Percentiles rank a stretch among this genome's conserved stretches.
Conservation (phyloP, 1,140 invertebrate species). For the Formica selysi region DNA sequence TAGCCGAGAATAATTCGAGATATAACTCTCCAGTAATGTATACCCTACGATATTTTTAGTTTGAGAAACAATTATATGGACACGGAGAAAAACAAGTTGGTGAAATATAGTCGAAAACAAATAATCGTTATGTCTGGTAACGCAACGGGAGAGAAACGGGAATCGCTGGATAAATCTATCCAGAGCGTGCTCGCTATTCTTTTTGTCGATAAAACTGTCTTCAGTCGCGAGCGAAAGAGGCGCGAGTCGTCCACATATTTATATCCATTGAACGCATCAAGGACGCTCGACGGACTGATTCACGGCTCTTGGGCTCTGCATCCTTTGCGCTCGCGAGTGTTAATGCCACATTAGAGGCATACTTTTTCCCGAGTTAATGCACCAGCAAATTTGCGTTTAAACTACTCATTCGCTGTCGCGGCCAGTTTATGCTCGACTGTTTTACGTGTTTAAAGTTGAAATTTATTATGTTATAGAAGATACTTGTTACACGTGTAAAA, state of each 20-base stretch:
- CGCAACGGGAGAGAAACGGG: not conserved
- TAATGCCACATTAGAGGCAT: slow-evolving; percentile 72
- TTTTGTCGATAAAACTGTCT: slow-evolving; percentile 41
- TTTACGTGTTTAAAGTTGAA: slow-evolving; percentile 50
- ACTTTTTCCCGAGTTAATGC: slow-evolving; percentile 73
- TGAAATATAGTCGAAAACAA: not conserved
- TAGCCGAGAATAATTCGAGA: not conserved
- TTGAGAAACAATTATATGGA: not conserved
- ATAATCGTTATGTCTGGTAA: slow-evolving; percentile 1
- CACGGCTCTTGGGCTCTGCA: slow-evolving; percentile 65
- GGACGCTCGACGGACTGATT: slow-evolving; percentile 63
- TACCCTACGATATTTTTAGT: slow-evolving; percentile 5
- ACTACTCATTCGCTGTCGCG: slow-evolving; percentile 63
- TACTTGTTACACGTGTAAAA: not conserved
- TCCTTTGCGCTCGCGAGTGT: slow-evolving; percentile 59
- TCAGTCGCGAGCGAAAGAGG: slow-evolving; percentile 26
- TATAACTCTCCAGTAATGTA: not conserved
- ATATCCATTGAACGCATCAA: slow-evolving; percentile 42
- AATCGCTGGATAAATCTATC: slow-evolving; percentile 47
- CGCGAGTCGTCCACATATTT: slow-evolving; percentile 27
- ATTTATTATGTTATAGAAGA: not conserved
- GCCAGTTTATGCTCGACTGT: slow-evolving; percentile 48
- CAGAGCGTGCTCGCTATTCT: slow-evolving; percentile 31
- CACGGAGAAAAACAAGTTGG: not conserved
- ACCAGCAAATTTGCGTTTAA: slow-evolving; percentile 76